A percentile compares a stretch with the other conserved stretches of the same genome.
Conservation (phyloP, 2,888 invertebrate genomes). For the Dolomedes plantarius region DNA sequence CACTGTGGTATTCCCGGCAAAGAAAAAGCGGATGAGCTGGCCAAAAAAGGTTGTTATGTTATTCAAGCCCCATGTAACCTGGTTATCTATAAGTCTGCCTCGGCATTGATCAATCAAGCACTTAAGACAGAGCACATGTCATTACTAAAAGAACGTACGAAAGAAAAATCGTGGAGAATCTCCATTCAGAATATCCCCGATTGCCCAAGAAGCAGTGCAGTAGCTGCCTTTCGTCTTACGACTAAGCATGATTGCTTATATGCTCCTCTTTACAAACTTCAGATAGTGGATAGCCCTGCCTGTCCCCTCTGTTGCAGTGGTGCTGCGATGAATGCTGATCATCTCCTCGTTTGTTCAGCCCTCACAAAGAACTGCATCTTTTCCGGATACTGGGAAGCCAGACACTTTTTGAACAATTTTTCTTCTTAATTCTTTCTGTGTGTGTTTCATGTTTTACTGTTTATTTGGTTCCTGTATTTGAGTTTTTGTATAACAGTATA, state of each 20-base stretch:
- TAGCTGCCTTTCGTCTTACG: slow-evolving; percentile 4
- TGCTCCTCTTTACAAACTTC: background rate
- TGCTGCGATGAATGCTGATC: background rate
- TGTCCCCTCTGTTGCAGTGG: too few relatives aligned
- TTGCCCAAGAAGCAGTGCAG: background rate
- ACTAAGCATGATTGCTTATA: slow-evolving; percentile 5
- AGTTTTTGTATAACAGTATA: too few relatives aligned
- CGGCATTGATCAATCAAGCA: background rate
- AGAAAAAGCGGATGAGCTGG: too few relatives aligned
- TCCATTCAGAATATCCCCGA: background rate
- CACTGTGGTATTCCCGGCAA: too few relatives aligned
- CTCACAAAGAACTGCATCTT: background rate
- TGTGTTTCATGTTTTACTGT: too few relatives aligned
- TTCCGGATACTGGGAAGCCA: background rate
- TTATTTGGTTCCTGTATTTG: too few relatives aligned
- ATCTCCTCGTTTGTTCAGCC: background rate
- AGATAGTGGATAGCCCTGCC: background rate
- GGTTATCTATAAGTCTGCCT: background rate
- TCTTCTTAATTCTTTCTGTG: background rate
- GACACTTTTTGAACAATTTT: background rate
- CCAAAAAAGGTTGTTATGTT: too few relatives aligned
- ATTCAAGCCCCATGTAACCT: background rate
- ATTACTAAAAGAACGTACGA: too few relatives aligned
- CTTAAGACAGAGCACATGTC: background rate
- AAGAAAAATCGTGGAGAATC: background rate